Conservation (phyloP, 2,113 vertebrate genomes). For the Athene noctua region DNA sequence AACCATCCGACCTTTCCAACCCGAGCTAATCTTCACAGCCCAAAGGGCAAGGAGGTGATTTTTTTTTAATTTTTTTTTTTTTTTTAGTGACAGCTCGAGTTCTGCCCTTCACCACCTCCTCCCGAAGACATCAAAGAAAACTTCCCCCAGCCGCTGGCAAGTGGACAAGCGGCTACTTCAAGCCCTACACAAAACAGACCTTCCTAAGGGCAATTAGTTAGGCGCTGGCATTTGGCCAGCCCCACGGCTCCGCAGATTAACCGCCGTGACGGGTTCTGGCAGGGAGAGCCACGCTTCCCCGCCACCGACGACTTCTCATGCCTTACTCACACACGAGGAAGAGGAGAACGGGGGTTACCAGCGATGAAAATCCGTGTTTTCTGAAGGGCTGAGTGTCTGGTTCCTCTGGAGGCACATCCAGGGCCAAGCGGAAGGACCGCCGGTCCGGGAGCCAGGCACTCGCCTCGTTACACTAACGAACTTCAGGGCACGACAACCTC, state of each 20-base stretch:
- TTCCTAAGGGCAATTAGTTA: neutral
- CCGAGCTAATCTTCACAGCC: neutral
- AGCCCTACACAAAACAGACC: neutral
- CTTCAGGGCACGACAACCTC: neutral
- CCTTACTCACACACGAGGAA: neutral
- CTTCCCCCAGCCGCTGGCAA: neutral
- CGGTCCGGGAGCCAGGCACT: neutral
- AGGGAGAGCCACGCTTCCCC: neutral
- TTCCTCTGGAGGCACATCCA: neutral
- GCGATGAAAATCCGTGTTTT: neutral
- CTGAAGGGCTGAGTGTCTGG: fast-evolving
- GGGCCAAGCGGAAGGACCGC: neutral
- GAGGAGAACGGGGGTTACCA: fast-evolving
- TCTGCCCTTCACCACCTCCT: neutral
- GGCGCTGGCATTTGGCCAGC: neutral
- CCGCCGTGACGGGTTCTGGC: neutral
- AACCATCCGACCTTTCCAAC: fast-evolving
- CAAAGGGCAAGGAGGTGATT: neutral
- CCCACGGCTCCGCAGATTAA: neutral
- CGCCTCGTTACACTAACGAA: neutral
- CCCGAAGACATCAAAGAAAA: neutral
- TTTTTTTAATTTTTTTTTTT: too few species aligned
- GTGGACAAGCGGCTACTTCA: neutral
- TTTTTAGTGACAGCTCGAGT: neutral
- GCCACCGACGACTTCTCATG: neutral